Evolutionary conservation across 2,888 invertebrate species (phyloP).

Genomic region (Stomorhina lunata): DNA sequence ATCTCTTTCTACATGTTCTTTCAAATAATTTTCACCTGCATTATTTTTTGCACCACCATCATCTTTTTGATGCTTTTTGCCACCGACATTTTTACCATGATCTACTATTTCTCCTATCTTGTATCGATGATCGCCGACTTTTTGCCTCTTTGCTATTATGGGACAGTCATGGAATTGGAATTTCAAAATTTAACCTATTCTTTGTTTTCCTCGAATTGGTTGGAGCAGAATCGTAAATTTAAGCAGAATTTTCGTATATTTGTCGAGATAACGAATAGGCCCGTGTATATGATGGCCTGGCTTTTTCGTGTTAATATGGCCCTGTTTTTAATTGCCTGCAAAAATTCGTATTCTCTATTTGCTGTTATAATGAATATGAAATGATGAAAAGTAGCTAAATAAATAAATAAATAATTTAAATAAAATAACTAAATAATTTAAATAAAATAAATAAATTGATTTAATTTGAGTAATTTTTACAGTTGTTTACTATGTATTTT

Average conservation of each 20-base stretch:
- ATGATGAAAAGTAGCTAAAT: not conserved
- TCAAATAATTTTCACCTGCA: conserved; percentile 32
- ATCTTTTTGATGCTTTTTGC: conserved; percentile 51
- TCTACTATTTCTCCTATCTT: conserved; percentile 39
- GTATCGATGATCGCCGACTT: conserved; percentile 48
- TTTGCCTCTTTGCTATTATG: conserved; percentile 61
- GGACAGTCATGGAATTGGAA: conserved; percentile 45
- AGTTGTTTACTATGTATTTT: too few relatives aligned
- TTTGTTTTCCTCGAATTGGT: conserved; percentile 58
- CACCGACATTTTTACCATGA: conserved; percentile 10
- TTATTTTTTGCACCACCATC: conserved; percentile 51
- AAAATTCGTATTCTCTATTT: conserved; percentile 50
- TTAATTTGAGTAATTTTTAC: too few relatives aligned
- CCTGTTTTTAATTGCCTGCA: conserved; percentile 42
- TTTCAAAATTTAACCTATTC: conserved; percentile 45
- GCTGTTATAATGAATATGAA: conserved; percentile 24
- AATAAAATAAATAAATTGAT: too few relatives aligned
- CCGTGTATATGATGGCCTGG: conserved; percentile 27
- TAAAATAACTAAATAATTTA: too few relatives aligned
- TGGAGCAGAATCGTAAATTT: conserved; percentile 25
- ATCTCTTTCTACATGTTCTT: conserved; percentile 4
- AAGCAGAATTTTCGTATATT: conserved; percentile 51
- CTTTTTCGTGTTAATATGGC: conserved; percentile 52
- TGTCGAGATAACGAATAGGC: conserved; percentile 15
- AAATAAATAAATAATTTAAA: too few relatives aligned